Conservation (phyloP, 2,888 invertebrate species). For the Campoletis raptor region DNA sequence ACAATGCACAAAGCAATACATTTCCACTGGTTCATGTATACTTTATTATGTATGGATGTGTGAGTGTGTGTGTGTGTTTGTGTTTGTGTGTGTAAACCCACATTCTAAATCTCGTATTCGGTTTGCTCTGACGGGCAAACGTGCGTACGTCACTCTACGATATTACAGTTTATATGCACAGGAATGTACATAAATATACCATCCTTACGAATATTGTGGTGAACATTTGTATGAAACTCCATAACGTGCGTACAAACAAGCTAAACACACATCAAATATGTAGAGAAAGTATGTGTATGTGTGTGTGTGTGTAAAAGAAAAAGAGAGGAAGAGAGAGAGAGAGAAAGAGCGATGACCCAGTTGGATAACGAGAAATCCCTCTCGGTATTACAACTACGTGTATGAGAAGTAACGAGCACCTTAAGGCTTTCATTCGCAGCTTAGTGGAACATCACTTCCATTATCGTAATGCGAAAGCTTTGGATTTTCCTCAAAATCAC, state of each 20-base stretch:
- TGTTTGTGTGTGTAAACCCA: constrained; percentile 28
- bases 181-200: not conserved
- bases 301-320: constrained; percentile 6
- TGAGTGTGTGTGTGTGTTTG: constrained; percentile 2
- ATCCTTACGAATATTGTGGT: not conserved
- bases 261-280: not conserved
- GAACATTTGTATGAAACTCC: not conserved
- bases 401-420: constrained; percentile 39
- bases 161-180: constrained; percentile 11
- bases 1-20: constrained; percentile 26
- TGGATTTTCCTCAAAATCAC: constrained; percentile 7
- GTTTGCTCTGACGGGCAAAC: constrained; percentile 49
- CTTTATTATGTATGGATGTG: constrained; percentile 41
- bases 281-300: not conserved
- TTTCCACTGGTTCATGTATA: constrained; percentile 47
- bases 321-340: constrained; percentile 10
- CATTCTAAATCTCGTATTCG: constrained; percentile 54
- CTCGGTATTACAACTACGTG: constrained; percentile 19
- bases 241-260: constrained; percentile 10
- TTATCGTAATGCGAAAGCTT: constrained; percentile 36
- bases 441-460: constrained; percentile 37
- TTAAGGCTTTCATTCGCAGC: constrained; percentile 52
- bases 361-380: constrained; percentile 60
- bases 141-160: constrained; percentile 34
- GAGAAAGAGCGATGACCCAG: constrained; percentile 29